Conservation (phyloP, 2,888 invertebrate genomes). For the Sericinus montela region DNA sequence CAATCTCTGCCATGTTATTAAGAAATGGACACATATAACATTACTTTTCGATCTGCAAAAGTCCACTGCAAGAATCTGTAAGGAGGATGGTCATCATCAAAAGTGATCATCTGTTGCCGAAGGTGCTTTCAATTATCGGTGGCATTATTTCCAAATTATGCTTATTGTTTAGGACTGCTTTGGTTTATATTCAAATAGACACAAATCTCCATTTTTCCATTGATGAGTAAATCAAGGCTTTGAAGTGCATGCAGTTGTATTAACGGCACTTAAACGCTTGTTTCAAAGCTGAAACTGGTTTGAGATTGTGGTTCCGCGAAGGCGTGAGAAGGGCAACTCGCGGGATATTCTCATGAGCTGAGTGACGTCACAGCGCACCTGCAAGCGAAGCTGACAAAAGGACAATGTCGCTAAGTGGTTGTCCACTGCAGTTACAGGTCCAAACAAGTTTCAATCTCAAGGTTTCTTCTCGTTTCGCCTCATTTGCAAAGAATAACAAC, state of each 20-base stretch:
- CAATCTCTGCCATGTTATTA: too few relatives aligned
- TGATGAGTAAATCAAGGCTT: slow-evolving; percentile 26
- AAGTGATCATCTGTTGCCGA: too few relatives aligned
- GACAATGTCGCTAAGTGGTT: slow-evolving; percentile 59
- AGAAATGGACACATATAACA: too few relatives aligned
- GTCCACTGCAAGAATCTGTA: too few relatives aligned
- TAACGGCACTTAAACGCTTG: slow-evolving; percentile 61
- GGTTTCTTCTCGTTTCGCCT: slow-evolving; percentile 22
- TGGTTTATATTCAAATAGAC: too few relatives aligned
- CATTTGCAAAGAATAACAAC: slow-evolving; percentile 10
- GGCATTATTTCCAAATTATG: too few relatives aligned
- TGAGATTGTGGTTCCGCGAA: slow-evolving; percentile 56
- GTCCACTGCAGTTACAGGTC: slow-evolving; percentile 62
- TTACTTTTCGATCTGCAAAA: too few relatives aligned
- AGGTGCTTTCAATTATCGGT: too few relatives aligned
- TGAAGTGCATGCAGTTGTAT: slow-evolving; percentile 39
- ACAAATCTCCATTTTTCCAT: slow-evolving; percentile 20
- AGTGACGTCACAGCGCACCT: slow-evolving; percentile 69
- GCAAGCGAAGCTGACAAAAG: slow-evolving; percentile 50
- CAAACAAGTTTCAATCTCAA: slow-evolving; percentile 45
- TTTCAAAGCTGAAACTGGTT: slow-evolving; percentile 63
- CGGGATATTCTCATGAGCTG: slow-evolving; percentile 65
- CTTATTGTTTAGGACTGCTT: not conserved
- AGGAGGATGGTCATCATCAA: too few relatives aligned
- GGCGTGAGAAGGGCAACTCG: slow-evolving; percentile 73